phyloP scores from a whole-genome alignment of 2,888 invertebrate genomes.

The Idaea straminata region DNA sequence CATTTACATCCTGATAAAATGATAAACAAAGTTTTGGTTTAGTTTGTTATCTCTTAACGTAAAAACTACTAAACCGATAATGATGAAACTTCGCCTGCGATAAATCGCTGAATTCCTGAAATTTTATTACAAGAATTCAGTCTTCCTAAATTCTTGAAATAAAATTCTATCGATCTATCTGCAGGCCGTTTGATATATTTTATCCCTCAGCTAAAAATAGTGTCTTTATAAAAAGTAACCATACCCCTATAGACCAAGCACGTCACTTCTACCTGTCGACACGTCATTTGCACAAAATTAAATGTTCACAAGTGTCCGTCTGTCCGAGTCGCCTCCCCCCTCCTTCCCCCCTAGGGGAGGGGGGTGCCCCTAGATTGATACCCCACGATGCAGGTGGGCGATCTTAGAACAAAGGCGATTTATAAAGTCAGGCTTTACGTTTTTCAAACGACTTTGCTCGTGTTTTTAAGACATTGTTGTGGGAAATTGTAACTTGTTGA shows the following conservation, averaged over 20 bases:
- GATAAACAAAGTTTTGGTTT: too few species aligned
- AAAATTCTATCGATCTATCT: too few species aligned
- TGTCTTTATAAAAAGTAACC: not conserved
- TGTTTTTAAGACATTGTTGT: not conserved
- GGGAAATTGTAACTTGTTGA: not conserved
- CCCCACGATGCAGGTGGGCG: conserved; percentile 73
- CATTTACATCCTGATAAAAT: too few species aligned
- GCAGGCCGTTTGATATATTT: too few species aligned
- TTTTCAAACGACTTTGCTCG: not conserved
- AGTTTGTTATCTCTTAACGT: too few species aligned
- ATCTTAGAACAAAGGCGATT: conserved; percentile 68
- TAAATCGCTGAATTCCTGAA: too few species aligned
- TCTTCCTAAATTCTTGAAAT: too few species aligned
- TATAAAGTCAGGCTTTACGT: conserved; percentile 21
- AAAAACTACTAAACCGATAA: too few species aligned
- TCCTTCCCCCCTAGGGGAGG: conserved; percentile 28
- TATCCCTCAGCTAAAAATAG: not conserved
- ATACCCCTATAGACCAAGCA: not conserved
- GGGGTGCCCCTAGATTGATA: conserved; percentile 64
- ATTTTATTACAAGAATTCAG: too few species aligned
- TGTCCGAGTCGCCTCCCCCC: conserved; percentile 39
- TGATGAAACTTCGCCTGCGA: too few species aligned
- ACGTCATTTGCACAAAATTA: conserved; percentile 76
- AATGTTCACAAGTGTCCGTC: conserved; percentile 62
- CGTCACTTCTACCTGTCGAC: conserved; percentile 31